Percentiles rank a stretch among this genome's conserved stretches.
These are phyloP conservation scores for Kryptopterus vitreolus DNA, from an alignment of 2,797 vertebrate genomes.

Conservation along the genomic window DNA sequence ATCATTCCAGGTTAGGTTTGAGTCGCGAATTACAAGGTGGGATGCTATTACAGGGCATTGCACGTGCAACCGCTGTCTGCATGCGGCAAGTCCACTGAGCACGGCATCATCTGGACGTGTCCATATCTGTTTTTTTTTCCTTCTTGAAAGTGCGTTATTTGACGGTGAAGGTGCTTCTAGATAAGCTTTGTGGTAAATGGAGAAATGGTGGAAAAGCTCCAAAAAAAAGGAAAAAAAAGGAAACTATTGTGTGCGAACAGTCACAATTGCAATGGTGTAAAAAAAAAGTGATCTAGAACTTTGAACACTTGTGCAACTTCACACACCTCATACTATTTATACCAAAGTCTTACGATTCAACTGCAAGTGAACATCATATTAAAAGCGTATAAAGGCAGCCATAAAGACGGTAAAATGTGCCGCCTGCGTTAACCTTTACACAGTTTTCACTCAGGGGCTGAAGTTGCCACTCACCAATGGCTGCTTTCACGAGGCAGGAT, in stretches of 20 bases:
- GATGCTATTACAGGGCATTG: not conserved
- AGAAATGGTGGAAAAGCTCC: slow-evolving; percentile 13
- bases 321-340: not conserved
- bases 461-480: slow-evolving; percentile 83
- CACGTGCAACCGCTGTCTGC: slow-evolving; percentile 12
- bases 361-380: not conserved
- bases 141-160: too few species aligned
- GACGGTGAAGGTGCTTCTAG: not conserved
- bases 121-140: slow-evolving; percentile 3
- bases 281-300: not conserved
- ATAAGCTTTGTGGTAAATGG: not conserved
- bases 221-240: slow-evolving; percentile 1
- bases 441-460: not conserved
- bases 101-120: slow-evolving; percentile 23
- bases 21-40: slow-evolving; percentile 6
- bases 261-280: too few species aligned
- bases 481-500: slow-evolving; percentile 84
- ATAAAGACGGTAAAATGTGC: not conserved
- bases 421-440: not conserved
- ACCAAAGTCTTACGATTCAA: not conserved
- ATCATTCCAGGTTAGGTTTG: slow-evolving; percentile 18
- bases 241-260: not conserved
- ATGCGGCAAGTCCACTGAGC: slow-evolving; percentile 36
- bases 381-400: not conserved
- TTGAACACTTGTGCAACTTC: not conserved